Percentiles rank a stretch among this genome's conserved stretches.
Evolutionary conservation across 1,140 invertebrate genomes (phyloP).

Genomic region (Sycophila sp.): DNA sequence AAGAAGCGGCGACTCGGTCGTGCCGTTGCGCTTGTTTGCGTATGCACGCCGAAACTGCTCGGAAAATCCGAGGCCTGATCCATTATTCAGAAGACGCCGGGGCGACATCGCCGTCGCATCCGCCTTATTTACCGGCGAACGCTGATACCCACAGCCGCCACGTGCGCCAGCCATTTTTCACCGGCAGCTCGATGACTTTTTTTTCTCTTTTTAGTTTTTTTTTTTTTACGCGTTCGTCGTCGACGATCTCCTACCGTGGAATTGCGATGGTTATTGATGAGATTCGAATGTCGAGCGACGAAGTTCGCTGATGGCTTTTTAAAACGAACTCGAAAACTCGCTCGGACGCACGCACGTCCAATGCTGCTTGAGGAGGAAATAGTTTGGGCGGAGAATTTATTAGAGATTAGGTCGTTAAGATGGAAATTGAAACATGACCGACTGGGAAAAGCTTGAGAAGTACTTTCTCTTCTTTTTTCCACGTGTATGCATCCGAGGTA

Average conservation of each 20-base stretch:
- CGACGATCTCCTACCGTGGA: neutral
- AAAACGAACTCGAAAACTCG: no score
- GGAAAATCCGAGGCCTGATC: constrained; percentile 14
- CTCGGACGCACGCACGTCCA: no score
- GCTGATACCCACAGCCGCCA: neutral
- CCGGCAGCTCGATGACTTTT: neutral
- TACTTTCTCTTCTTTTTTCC: no score
- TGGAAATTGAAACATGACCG: no score
- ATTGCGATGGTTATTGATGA: constrained; percentile 9
- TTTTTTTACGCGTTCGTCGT: neutral
- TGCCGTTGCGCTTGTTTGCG: neutral
- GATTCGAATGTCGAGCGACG: neutral
- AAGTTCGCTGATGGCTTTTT: neutral
- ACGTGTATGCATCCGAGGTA: no score
- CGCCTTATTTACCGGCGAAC: constrained; percentile 15
- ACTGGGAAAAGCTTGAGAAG: no score
- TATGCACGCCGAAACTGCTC: constrained; percentile 6
- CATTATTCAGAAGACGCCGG: constrained; percentile 25
- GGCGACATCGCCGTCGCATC: no score
- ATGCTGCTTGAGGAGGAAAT: no score
- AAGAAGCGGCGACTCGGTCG: no score
- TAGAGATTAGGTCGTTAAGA: no score
- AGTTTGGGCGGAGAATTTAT: no score
- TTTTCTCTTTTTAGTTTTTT: neutral
- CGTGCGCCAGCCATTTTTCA: constrained; percentile 12